Conservation (phyloP, 2,888 invertebrate genomes). For the Meteorus cinctellus region DNA sequence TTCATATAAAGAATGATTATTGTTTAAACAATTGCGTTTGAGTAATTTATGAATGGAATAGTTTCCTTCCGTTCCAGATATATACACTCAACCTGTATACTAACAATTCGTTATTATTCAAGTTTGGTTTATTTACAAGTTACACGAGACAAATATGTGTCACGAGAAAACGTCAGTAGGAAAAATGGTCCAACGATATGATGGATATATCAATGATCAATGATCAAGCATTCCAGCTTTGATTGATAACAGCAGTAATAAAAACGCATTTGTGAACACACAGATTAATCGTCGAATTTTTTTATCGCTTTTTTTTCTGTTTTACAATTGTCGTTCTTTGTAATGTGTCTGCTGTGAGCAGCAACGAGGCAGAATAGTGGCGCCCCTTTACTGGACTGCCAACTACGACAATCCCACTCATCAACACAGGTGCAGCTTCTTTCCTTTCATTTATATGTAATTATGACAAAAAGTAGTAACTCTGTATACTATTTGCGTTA, state of each 20-base stretch:
- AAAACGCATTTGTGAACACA: neutral
- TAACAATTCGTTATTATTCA: no score
- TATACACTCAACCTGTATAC: no score
- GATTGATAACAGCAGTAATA: constrained; percentile 13
- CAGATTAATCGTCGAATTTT: neutral
- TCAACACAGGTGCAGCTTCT: constrained; percentile 64
- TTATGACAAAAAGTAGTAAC: no score
- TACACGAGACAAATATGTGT: neutral
- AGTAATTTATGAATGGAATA: neutral
- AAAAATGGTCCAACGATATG: neutral
- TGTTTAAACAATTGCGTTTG: no score
- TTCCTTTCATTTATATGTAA: no score
- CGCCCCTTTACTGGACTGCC: constrained; percentile 71
- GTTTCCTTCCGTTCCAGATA: constrained; percentile 24
- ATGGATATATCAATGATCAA: no score
- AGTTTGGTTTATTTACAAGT: no score
- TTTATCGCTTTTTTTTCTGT: no score
- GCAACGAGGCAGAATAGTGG: constrained; percentile 66
- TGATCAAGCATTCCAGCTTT: neutral
- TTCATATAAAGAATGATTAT: no score
- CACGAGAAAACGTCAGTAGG: neutral
- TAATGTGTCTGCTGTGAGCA: constrained; percentile 61
- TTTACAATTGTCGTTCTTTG: constrained; percentile 36
- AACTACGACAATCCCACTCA: constrained; percentile 66
- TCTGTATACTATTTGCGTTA: no score